Percentiles rank a stretch among this genome's conserved stretches.
Conservation (phyloP, 1,140 invertebrate species). For the Zaprionus gabonicus region DNA sequence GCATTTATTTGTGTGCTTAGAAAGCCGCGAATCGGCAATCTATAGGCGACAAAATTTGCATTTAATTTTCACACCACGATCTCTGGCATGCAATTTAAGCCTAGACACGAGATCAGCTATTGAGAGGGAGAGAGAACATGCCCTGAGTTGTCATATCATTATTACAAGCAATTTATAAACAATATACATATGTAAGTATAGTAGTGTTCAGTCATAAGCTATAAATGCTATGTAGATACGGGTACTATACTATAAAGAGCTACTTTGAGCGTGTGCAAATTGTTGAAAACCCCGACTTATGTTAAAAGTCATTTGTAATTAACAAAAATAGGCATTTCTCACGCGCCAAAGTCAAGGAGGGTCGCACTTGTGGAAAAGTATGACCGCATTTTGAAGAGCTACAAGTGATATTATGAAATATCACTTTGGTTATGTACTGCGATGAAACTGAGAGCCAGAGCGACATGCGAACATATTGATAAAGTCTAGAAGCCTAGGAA, state of each 20-base stretch:
- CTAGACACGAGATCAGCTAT: slow-evolving; percentile 8
- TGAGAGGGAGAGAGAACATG: neutral
- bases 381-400: slow-evolving; percentile 22
- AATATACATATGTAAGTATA: slow-evolving; percentile 2
- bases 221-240: slow-evolving; percentile 1
- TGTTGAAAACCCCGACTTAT: slow-evolving; percentile 9
- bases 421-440: slow-evolving; percentile 9
- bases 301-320: slow-evolving; percentile 30
- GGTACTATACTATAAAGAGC: neutral
- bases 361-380: slow-evolving; percentile 7
- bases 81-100: slow-evolving; percentile 15
- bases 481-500: slow-evolving; percentile 9
- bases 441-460: slow-evolving; percentile 18
- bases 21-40: slow-evolving; percentile 17
- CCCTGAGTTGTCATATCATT: neutral
- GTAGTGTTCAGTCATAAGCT: neutral
- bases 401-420: slow-evolving; percentile 10
- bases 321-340: slow-evolving; percentile 22
- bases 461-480: slow-evolving; percentile 24
- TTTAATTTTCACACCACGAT: slow-evolving; percentile 29
- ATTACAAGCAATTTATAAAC: slow-evolving; percentile 12
- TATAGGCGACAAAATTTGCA: slow-evolving; percentile 38
- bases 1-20: slow-evolving; percentile 17
- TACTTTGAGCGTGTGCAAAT: slow-evolving; percentile 18
- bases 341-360: neutral